Conservation (phyloP, 2,888 invertebrate species). For the Melanargia galathea region DNA sequence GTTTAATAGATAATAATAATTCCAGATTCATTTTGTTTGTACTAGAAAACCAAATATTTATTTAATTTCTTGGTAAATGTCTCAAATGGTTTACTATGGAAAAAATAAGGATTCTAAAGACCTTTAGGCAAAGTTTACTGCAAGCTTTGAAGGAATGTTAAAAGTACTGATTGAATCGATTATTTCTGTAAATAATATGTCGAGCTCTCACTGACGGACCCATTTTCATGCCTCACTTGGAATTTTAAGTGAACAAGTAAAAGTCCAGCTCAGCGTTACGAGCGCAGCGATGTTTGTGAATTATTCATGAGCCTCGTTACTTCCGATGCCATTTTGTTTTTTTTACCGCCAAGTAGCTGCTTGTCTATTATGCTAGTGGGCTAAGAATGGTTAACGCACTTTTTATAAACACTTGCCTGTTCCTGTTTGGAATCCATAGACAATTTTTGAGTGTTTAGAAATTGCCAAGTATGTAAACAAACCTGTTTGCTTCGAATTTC, state of each 20-base stretch:
- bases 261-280: constrained; percentile 59
- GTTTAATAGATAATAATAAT: too few relatives aligned
- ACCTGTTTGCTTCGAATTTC: not conserved
- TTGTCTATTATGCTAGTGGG: constrained; percentile 45
- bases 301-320: constrained; percentile 66
- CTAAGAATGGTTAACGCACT: constrained; percentile 42
- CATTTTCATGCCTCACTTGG: constrained; percentile 47
- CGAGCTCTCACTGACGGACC: constrained; percentile 21
- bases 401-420: constrained; percentile 26
- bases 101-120: too few relatives aligned
- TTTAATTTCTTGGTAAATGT: too few relatives aligned
- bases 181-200: not conserved
- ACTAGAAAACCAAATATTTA: too few relatives aligned
- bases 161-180: not conserved
- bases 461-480: constrained; percentile 8
- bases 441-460: not conserved
- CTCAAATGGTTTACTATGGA: too few relatives aligned
- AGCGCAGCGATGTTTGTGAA: constrained; percentile 52
- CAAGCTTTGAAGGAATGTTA: not conserved
- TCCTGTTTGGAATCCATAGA: constrained; percentile 11
- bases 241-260: constrained; percentile 58
- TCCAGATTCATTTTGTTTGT: too few relatives aligned
- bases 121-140: too few relatives aligned
- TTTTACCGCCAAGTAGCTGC: constrained; percentile 51
- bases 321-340: constrained; percentile 60